Conservation (phyloP, 1,140 invertebrate genomes). For the Danaus melanippus region DNA sequence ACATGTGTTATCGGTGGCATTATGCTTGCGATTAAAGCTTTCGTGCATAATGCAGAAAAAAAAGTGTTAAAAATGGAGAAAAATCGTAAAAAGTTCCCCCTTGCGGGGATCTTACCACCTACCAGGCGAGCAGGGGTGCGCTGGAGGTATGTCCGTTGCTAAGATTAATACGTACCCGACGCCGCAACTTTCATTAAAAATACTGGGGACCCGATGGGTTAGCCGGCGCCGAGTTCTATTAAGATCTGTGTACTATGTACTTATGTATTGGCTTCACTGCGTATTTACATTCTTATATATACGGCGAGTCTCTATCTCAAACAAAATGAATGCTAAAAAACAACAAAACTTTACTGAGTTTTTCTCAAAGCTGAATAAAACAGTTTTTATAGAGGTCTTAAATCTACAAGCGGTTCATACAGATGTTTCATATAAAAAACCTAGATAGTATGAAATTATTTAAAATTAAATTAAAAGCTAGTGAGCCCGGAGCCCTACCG, state of each 20-base stretch:
- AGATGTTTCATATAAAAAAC: too few relatives aligned
- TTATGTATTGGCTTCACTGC: background rate
- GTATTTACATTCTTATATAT: too few relatives aligned
- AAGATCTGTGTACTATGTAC: conserved; percentile 24
- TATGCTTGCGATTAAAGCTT: too few relatives aligned
- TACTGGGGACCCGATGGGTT: conserved; percentile 52
- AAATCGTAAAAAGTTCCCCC: conserved; percentile 53
- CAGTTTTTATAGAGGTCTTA: too few relatives aligned
- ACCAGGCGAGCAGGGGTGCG: conserved; percentile 54
- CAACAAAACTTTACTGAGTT: too few relatives aligned
- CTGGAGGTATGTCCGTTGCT: conserved; percentile 54
- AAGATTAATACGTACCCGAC: conserved; percentile 67
- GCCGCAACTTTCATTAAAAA: conserved; percentile 66
- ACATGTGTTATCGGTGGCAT: too few relatives aligned
- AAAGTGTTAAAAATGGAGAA: conserved; percentile 56
- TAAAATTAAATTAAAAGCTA: too few relatives aligned
- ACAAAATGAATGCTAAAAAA: too few relatives aligned
- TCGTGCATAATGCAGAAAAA: conserved; percentile 60
- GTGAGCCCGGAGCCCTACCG: conserved; percentile 7
- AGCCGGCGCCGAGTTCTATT: conserved; percentile 37
- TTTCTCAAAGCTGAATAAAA: too few relatives aligned
- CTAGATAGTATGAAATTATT: too few relatives aligned
- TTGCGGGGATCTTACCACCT: conserved; percentile 49
- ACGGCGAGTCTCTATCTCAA: too few relatives aligned
- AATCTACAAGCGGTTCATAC: too few relatives aligned